A percentile compares a stretch with the other conserved stretches of the same genome.
These are phyloP conservation scores for Menura novaehollandiae DNA, from an alignment of 2,113 vertebrate genomes.

Conservation along the genomic window DNA sequence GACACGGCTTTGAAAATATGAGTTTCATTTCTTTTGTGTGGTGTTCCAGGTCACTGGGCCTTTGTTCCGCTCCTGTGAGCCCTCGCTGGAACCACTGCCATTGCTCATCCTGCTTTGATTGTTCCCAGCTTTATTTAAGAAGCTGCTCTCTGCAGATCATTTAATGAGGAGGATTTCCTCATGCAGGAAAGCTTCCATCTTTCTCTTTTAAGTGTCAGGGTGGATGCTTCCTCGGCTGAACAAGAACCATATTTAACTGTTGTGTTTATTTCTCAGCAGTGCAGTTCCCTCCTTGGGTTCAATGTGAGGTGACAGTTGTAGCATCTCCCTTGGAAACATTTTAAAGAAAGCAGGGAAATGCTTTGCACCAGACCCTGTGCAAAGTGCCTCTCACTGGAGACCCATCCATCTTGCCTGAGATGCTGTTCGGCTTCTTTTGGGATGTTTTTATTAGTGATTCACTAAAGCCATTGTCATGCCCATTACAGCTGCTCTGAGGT, in stretches of 20 bases:
- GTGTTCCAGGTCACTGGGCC: not conserved
- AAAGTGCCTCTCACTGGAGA: not conserved
- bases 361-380: rapidly evolving
- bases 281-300: not conserved
- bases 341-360: not conserved
- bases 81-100: not conserved
- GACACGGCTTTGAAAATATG: not conserved
- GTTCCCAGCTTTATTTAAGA: not conserved
- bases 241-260: not conserved
- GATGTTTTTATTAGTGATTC: not conserved
- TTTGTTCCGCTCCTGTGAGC: not conserved
- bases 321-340: not conserved
- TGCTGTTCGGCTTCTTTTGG: rapidly evolving
- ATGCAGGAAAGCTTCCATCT: not conserved
- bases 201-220: not conserved
- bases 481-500: rapidly evolving
- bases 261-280: not conserved
- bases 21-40: not conserved
- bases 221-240: not conserved
- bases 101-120: not conserved
- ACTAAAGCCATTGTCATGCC: not conserved
- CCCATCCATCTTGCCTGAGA: rapidly evolving
- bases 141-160: not conserved
- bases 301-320: not conserved
- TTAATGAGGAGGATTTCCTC: slow-evolving; percentile 29